phyloP scores from a whole-genome alignment of 2,797 vertebrate species.

The Arctocebus calabarensis region DNA sequence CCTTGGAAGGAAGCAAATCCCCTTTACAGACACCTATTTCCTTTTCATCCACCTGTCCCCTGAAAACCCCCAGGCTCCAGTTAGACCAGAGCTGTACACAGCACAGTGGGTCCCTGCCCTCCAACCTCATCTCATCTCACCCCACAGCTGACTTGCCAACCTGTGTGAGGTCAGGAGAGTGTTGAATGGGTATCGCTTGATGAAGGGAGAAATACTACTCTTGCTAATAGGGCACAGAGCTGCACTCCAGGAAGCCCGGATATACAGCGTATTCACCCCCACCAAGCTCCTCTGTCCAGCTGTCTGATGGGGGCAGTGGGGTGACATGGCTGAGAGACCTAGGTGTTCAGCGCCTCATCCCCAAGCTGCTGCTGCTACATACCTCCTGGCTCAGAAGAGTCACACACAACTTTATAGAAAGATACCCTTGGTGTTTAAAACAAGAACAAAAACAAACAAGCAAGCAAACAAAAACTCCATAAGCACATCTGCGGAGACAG shows the following conservation, averaged over 20 bases:
- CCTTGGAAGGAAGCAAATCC: background rate
- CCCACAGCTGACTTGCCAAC: background rate
- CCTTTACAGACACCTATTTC: background rate
- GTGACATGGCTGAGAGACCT: rapidly evolving
- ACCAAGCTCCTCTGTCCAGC: rapidly evolving
- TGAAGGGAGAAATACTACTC: background rate
- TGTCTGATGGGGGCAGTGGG: too few relatives aligned
- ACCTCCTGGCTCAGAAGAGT: background rate
- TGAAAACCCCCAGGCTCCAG: background rate
- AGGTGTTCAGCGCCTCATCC: background rate
- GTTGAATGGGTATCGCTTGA: background rate
- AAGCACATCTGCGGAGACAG: background rate
- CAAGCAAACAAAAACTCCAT: background rate
- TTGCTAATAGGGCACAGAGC: background rate
- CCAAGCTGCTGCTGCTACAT: background rate
- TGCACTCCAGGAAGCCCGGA: background rate
- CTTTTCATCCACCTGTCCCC: background rate
- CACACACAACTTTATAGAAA: background rate
- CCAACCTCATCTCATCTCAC: background rate
- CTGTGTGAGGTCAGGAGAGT: background rate
- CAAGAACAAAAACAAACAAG: slow-evolving; percentile 9
- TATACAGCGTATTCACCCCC: rapidly evolving
- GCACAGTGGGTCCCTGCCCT: background rate
- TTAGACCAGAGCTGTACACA: background rate
- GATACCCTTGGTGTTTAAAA: background rate